Conservation (phyloP, 37 sponge, comb jelly and placozoan species). For the Geodia barretti region DNA sequence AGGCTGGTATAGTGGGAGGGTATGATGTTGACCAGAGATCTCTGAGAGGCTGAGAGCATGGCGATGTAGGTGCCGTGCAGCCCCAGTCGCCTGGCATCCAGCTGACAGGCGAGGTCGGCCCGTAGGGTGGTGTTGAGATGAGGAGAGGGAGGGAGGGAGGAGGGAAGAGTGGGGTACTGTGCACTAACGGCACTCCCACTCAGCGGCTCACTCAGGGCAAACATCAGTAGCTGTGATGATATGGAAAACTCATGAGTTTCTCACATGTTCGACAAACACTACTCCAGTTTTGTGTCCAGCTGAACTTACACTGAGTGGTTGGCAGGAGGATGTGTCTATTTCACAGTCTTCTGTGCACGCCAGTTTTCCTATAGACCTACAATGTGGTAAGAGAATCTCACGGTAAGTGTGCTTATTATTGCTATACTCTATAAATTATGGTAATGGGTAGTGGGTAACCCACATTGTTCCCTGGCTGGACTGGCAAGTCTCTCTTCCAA, state of each 20-base stretch:
- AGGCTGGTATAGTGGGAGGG: neutral
- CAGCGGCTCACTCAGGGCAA: neutral
- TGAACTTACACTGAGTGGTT: neutral
- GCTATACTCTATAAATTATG: too few species aligned
- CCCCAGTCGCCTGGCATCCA: slow-evolving; percentile 3
- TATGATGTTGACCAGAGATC: neutral
- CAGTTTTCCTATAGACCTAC: neutral
- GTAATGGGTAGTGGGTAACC: neutral
- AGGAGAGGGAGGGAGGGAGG: neutral
- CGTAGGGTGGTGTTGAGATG: slow-evolving; percentile 4
- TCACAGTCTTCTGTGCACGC: neutral
- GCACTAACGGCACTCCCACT: neutral
- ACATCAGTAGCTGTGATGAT: neutral
- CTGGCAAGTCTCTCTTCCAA: slow-evolving; percentile 4
- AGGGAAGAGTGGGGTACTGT: neutral
- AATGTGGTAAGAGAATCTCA: too few species aligned
- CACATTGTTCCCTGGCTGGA: neutral
- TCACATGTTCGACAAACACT: too few species aligned
- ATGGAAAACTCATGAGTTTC: too few species aligned
- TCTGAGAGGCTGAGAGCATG: neutral
- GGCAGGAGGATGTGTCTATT: neutral
- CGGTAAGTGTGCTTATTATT: too few species aligned
- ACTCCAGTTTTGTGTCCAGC: too few species aligned
- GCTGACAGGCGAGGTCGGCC: slow-evolving; percentile 10
- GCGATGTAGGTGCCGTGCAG: slow-evolving; percentile 6